These are phyloP conservation scores for Anniella stebbinsi DNA, from an alignment of 2,797 vertebrate genomes.

Conservation along the genomic window DNA sequence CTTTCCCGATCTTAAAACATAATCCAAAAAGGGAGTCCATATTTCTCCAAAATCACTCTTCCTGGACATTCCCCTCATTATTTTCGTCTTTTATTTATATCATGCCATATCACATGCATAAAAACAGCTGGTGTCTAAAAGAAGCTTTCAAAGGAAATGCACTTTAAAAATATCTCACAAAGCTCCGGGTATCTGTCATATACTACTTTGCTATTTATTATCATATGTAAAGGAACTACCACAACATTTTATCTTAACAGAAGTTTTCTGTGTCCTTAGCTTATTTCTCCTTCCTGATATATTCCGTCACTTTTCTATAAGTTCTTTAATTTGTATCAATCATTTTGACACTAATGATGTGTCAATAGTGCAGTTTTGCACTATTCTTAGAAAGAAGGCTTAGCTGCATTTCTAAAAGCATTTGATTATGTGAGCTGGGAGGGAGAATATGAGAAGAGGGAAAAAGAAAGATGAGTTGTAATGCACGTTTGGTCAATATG, in stretches of 20 bases:
- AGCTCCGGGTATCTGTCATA: conserved; percentile 6
- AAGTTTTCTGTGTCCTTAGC: conserved; percentile 38
- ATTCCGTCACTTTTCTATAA: conserved; percentile 31
- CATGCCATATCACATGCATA: not conserved
- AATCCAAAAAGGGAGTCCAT: too few relatives aligned
- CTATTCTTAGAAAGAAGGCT: not conserved
- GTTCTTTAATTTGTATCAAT: conserved; percentile 24
- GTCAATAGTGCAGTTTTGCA: not conserved
- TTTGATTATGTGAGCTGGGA: not conserved
- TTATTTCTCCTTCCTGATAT: conserved; percentile 35
- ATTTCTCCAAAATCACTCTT: too few relatives aligned
- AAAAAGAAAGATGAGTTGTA: not conserved
- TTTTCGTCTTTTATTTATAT: not conserved
- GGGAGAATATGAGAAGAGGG: not conserved
- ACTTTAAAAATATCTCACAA: conserved; percentile 31
- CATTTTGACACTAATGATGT: conserved; percentile 2
- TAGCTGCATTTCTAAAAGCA: conserved; percentile 28
- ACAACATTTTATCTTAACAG: conserved; percentile 21
- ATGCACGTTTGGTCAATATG: not conserved
- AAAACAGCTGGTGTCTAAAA: not conserved
- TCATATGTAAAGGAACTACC: conserved; percentile 12
- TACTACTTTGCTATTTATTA: conserved; percentile 5
- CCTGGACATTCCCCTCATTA: too few relatives aligned
- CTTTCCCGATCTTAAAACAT: too few relatives aligned
- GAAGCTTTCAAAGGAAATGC: conserved; percentile 24